Conservation (phyloP, 2,888 invertebrate genomes). For the Diaphora mendica region DNA sequence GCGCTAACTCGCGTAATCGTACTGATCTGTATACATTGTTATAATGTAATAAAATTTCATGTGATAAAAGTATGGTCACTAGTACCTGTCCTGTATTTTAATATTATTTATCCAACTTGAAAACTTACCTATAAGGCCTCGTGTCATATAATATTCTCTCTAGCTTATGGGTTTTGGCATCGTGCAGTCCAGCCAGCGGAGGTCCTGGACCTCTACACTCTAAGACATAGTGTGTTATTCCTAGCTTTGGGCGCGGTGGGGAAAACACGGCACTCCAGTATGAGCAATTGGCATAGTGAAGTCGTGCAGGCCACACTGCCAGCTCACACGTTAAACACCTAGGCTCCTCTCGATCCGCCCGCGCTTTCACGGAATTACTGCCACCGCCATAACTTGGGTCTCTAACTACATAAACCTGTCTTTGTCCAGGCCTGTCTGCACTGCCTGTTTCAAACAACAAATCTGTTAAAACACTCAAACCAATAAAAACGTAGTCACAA, state of each 20-base stretch:
- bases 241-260: slow-evolving; percentile 78
- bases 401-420: slow-evolving; percentile 94
- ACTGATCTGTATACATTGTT: slow-evolving; percentile 81
- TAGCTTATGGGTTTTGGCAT: slow-evolving; percentile 91
- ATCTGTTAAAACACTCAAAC: slow-evolving; percentile 35
- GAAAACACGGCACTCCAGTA: slow-evolving; percentile 93
- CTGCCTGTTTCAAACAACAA: slow-evolving; percentile 86
- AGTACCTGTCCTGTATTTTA: neutral
- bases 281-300: slow-evolving; percentile 94
- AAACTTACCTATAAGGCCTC: slow-evolving; percentile 86
- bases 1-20: slow-evolving; percentile 91
- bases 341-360: slow-evolving; percentile 89
- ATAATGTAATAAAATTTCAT: neutral
- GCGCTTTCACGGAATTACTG: slow-evolving; percentile 79
- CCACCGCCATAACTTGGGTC: slow-evolving; percentile 90
- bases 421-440: slow-evolving; percentile 94
- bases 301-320: slow-evolving; percentile 92
- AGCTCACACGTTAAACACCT: slow-evolving; percentile 96
- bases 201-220: slow-evolving; percentile 97
- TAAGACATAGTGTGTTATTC: slow-evolving; percentile 90
- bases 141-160: slow-evolving; percentile 92
- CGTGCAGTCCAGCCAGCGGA: slow-evolving; percentile 93
- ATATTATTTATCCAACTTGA: neutral
- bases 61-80: neutral
- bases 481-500: slow-evolving; percentile 28